These are phyloP conservation scores for Centruroides sculpturatus DNA, from an alignment of 1,140 invertebrate genomes.

Conservation along the genomic window DNA sequence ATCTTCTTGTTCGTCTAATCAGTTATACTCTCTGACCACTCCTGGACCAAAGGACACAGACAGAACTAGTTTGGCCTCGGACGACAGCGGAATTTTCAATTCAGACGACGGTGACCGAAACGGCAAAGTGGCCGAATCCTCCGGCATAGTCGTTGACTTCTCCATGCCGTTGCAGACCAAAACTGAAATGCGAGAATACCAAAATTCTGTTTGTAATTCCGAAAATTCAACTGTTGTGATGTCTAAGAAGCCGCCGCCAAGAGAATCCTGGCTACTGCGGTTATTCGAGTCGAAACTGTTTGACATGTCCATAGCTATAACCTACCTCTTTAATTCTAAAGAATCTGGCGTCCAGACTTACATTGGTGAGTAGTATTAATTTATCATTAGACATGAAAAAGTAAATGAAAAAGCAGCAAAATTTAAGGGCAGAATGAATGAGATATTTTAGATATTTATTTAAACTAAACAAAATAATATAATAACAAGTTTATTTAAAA, in stretches of 20 bases:
- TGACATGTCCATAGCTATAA: constrained; percentile 93
- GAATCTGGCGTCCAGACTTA: constrained; percentile 93
- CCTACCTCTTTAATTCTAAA: constrained; percentile 96
- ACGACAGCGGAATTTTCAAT: constrained; percentile 70
- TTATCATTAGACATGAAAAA: background rate
- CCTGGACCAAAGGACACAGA: constrained; percentile 27
- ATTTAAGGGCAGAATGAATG: too few species aligned
- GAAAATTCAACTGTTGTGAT: constrained; percentile 16
- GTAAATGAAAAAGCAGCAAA: background rate
- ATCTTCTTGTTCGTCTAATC: constrained; percentile 11
- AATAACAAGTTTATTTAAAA: too few species aligned
- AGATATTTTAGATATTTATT: too few species aligned
- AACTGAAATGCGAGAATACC: background rate
- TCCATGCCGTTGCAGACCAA: constrained; percentile 22
- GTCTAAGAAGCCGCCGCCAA: constrained; percentile 17
- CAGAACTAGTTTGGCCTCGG: constrained; percentile 59
- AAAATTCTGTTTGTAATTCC: background rate
- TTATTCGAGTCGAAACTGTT: constrained; percentile 94
- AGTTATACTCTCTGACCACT: constrained; percentile 4
- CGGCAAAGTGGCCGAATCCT: background rate
- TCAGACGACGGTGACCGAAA: constrained; percentile 43
- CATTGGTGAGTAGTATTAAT: constrained; percentile 45
- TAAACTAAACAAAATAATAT: too few species aligned
- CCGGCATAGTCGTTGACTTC: background rate
- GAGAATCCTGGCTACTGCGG: constrained; percentile 53